Conservation (phyloP, 2,888 invertebrate species). For the Melolontha melolontha region DNA sequence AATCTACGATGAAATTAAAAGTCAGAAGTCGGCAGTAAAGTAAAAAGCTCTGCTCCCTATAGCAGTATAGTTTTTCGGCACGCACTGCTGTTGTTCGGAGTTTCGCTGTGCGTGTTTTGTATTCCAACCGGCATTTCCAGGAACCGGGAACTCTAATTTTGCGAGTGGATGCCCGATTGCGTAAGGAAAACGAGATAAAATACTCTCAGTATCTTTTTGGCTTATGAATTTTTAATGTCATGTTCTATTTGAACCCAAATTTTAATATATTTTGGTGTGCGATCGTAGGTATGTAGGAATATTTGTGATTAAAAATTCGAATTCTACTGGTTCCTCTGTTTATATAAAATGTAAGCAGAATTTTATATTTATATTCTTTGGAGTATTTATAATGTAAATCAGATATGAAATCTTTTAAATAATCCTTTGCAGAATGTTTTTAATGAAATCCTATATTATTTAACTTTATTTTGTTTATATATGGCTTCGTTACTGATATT, state of each 20-base stretch:
- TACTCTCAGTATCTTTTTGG: constrained; percentile 15
- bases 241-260: constrained; percentile 3
- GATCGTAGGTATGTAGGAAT: not conserved
- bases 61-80: not conserved
- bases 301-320: not conserved
- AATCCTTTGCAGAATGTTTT: too few species aligned
- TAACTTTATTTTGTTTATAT: too few species aligned
- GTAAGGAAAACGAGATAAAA: constrained; percentile 25
- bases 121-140: constrained; percentile 1
- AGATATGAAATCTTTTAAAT: too few species aligned
- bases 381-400: too few species aligned
- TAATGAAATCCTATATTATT: too few species aligned
- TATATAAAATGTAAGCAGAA: too few species aligned
- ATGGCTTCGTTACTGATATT: too few species aligned
- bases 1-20: constrained; percentile 57
- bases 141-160: constrained; percentile 17
- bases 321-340: too few species aligned
- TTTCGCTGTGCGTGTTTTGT: constrained; percentile 8
- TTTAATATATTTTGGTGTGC: constrained; percentile 4
- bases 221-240: constrained; percentile 24
- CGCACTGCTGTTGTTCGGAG: not conserved
- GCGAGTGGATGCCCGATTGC: constrained; percentile 1
- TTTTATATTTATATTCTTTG: too few species aligned
- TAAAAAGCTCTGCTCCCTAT: not conserved
- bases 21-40: constrained; percentile 37